Percentiles rank a stretch among this genome's conserved stretches.
Conservation (phyloP, 2,888 invertebrate genomes). For the Melitaea athalia region DNA sequence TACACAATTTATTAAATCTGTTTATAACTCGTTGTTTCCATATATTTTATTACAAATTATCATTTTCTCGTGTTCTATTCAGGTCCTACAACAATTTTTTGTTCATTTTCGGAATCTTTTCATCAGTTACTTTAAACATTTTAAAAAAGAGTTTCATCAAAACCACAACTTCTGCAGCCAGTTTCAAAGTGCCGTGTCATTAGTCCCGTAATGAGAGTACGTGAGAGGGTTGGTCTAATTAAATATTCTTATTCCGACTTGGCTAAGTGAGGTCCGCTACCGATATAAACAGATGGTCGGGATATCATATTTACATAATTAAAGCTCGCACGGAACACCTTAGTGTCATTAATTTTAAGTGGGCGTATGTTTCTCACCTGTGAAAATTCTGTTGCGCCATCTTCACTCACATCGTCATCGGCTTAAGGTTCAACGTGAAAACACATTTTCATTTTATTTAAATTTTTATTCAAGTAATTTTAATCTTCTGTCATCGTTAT, state of each 20-base stretch:
- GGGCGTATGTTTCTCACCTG: conserved; percentile 15
- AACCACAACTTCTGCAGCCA: conserved; percentile 16
- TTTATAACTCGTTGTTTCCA: no score
- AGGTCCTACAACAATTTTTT: neutral
- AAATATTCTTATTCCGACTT: conserved; percentile 44
- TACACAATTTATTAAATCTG: neutral
- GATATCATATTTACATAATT: conserved; percentile 43
- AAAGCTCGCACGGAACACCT: conserved; percentile 32
- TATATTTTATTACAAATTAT: neutral
- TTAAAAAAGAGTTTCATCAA: conserved; percentile 16
- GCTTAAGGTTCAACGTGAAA: neutral
- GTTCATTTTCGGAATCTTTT: neutral
- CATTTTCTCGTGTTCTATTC: neutral
- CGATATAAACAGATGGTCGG: conserved; percentile 38
- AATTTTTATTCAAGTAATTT: conserved; percentile 1
- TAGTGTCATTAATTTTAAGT: conserved; percentile 22
- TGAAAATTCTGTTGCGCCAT: neutral
- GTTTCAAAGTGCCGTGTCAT: conserved; percentile 34
- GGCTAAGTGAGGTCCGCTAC: conserved; percentile 40
- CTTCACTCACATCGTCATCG: neutral
- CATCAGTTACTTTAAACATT: conserved; percentile 1
- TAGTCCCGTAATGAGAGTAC: conserved; percentile 39
- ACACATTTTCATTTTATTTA: neutral
- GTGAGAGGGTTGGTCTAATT: conserved; percentile 42
- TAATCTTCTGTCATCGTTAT: neutral